phyloP scores from a whole-genome alignment of 2,113 vertebrate genomes.

The Lutjanus erythropterus region DNA sequence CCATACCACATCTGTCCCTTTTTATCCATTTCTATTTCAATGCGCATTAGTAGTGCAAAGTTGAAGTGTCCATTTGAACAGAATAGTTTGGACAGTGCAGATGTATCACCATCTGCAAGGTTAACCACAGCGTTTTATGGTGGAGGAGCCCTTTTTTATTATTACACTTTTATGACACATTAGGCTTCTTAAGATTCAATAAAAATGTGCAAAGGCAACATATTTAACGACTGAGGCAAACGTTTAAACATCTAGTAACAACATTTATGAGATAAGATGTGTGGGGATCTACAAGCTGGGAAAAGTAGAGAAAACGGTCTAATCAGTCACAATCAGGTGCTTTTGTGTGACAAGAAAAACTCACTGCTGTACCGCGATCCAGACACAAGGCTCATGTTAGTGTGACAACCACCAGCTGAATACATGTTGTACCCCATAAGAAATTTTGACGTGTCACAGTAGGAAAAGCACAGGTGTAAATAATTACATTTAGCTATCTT shows the following conservation, averaged over 20 bases:
- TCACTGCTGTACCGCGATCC: background rate
- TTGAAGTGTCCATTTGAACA: background rate
- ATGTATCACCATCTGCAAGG: background rate
- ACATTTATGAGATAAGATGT: background rate
- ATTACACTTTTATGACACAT: background rate
- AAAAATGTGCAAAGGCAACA: background rate
- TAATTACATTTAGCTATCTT: background rate
- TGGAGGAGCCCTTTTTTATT: background rate
- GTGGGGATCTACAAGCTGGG: background rate
- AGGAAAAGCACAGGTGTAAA: background rate
- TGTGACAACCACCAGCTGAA: background rate
- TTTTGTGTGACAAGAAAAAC: background rate
- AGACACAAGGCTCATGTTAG: background rate
- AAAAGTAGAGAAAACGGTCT: background rate
- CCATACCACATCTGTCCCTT: background rate
- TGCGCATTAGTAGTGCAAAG: background rate
- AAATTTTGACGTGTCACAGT: background rate
- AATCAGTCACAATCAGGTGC: background rate
- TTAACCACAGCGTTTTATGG: background rate
- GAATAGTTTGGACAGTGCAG: background rate
- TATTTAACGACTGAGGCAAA: background rate
- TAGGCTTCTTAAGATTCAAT: background rate
- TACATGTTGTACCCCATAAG: too few species aligned
- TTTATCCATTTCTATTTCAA: background rate
- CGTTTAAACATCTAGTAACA: background rate